A percentile compares a stretch with the other conserved stretches of the same genome.
phyloP scores from a whole-genome alignment of 2,888 invertebrate genomes.

The Ptilodon capucinus region DNA sequence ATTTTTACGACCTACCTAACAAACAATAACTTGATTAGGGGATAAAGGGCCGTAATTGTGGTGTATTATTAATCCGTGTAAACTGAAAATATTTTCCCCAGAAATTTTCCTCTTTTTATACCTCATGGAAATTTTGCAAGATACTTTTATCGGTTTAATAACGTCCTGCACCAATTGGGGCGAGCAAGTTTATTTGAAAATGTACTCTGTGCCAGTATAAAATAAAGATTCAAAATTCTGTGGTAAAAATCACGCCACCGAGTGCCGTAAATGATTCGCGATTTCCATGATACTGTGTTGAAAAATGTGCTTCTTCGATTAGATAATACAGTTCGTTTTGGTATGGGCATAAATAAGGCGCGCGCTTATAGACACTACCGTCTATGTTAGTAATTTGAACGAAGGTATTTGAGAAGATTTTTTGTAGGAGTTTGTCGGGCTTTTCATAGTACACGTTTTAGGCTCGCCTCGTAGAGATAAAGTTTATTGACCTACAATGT shows the following conservation, averaged over 20 bases:
- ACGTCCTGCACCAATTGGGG: background rate
- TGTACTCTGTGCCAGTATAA: too few species aligned
- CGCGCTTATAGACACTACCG: too few species aligned
- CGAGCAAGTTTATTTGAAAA: too few species aligned
- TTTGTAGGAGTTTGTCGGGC: background rate
- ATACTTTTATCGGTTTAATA: conserved; percentile 25
- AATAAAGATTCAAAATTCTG: too few species aligned
- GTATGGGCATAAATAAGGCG: too few species aligned
- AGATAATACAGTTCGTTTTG: too few species aligned
- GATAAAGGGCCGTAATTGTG: conserved; percentile 20
- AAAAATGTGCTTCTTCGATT: too few species aligned
- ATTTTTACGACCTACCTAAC: conserved; percentile 20
- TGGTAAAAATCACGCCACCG: too few species aligned
- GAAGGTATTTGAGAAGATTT: background rate
- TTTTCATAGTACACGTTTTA: background rate
- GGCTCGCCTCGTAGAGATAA: background rate
- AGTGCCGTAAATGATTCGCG: too few species aligned
- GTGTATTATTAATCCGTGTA: conserved; percentile 12
- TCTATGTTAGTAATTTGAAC: conserved; percentile 1
- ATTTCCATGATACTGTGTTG: too few species aligned
- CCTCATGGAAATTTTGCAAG: conserved; percentile 10
- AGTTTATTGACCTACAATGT: too few species aligned
- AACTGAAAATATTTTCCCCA: conserved; percentile 7
- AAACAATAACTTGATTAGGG: conserved; percentile 30
- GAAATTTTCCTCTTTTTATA: conserved; percentile 9